A percentile compares a stretch with the other conserved stretches of the same genome.
Conservation (phyloP, 2,113 vertebrate species). For the Orcinus orca region DNA sequence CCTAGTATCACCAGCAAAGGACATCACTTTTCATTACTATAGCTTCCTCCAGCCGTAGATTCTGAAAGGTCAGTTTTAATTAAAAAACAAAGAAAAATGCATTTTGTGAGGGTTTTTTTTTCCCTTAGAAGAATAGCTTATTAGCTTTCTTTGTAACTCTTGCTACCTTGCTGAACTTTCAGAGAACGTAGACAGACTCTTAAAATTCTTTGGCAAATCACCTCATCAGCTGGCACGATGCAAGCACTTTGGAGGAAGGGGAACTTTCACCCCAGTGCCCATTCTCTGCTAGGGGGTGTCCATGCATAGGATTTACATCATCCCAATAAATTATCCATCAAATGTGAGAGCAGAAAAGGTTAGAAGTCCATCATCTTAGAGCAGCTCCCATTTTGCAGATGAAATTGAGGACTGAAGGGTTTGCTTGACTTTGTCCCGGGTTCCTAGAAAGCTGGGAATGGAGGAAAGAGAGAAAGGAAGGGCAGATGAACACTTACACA, state of each 20-base stretch:
- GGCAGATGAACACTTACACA: no score
- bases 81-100: conserved; percentile 72
- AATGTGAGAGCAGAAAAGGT: background rate
- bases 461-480: no score
- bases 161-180: conserved; percentile 33
- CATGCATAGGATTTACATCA: accelerated
- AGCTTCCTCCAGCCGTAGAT: conserved; percentile 59
- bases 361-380: background rate
- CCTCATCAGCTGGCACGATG: background rate
- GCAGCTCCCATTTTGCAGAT: background rate
- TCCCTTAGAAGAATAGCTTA: conserved; percentile 26
- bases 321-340: background rate
- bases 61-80: conserved; percentile 74
- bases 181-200: background rate
- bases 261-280: background rate
- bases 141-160: conserved; percentile 51
- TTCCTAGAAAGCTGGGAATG: background rate
- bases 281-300: background rate
- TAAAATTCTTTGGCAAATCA: background rate
- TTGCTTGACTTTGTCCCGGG: background rate
- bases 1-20: conserved; percentile 41
- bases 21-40: conserved; percentile 49
- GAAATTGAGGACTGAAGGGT: background rate
- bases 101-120: background rate
- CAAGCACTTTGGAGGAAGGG: background rate